Evolutionary conservation across 92 coral and sea anemone genomes (phyloP), one percentile per base, ranked within the genome.

Genomic region (Meandrina meandrites): DNA sequence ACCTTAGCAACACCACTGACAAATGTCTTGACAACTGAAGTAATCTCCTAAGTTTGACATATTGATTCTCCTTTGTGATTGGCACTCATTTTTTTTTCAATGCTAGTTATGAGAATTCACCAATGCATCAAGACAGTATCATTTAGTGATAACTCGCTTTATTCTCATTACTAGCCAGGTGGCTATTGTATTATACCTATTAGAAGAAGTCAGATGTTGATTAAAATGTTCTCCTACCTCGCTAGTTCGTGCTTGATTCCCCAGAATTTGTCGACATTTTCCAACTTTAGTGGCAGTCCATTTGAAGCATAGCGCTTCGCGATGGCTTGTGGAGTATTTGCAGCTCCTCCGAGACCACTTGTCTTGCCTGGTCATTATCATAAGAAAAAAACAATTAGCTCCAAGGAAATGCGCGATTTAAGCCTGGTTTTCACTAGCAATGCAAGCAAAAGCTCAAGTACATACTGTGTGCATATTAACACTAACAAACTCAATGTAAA

Each of bases 171-270:
- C 8, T 8, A 1, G 8, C 2, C 64, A 1, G 22, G 5, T 57
- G n/a, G 18, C 17, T 18, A 57, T 1, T 22, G 22, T 19, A 19
- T 10, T 0, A 30, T 6, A 8, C 0, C 11, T 24, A 30, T 60
- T 22, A 60, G 31, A 10, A 24, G 13, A 60, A 60, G 0, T 22
- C n/a, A 60, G 28, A 60, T 24, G n/a, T 60, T 11, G 68, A 60
- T 15, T 53, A 64, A 67, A 8, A 53, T 1, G 16, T 42, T 16
- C 40, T 35, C 91, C 69, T 86, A 96, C 99, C 94, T 95, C 62
- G 96, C 99, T 60, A 96, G 74, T 71, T 96, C 99, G 24, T 96
- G 95, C 50, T 91, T 92, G 83, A 96, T 88, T 50, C 92, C 91
- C 85, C 93, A 96, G 54, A 36, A 94, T 50, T 86, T 90, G n/a